phyloP scores from a whole-genome alignment of 2,888 invertebrate genomes.

The Helicoverpa assulta region DNA sequence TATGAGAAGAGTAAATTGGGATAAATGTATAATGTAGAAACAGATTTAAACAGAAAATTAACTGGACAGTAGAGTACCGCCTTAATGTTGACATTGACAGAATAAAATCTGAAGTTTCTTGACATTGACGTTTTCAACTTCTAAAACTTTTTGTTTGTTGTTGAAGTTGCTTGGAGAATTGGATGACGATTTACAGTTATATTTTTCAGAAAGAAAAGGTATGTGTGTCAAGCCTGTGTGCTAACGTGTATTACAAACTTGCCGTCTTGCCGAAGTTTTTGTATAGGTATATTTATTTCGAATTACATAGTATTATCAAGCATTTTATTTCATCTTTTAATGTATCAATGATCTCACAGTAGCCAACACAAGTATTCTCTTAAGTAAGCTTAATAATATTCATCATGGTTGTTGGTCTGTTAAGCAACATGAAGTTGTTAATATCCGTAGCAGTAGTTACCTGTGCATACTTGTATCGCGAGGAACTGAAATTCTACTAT shows the following conservation, averaged over 20 bases:
- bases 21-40: too few relatives aligned
- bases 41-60: too few relatives aligned
- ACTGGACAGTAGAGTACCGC: too few relatives aligned
- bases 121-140: too few relatives aligned
- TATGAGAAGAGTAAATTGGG: too few relatives aligned
- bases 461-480: conserved; percentile 61
- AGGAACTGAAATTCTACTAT: conserved; percentile 60
- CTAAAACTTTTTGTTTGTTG: too few relatives aligned
- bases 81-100: too few relatives aligned
- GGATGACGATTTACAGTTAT: not conserved
- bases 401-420: conserved; percentile 40
- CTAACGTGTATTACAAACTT: not conserved
- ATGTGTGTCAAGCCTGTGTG: not conserved
- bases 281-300: not conserved
- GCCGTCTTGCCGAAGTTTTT: not conserved
- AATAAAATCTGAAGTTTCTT: too few relatives aligned
- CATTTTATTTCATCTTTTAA: not conserved
- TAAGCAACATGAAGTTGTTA: conserved; percentile 45
- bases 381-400: not conserved
- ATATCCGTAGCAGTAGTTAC: conserved; percentile 60
- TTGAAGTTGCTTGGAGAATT: too few relatives aligned
- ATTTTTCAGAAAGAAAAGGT: not conserved
- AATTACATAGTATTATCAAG: not conserved
- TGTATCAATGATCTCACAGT: not conserved
- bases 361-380: not conserved